Evolutionary conservation across 2,113 vertebrate species (phyloP), one percentile per base, ranked within the genome.

Genomic region (Brienomyrus brachyistius): DNA sequence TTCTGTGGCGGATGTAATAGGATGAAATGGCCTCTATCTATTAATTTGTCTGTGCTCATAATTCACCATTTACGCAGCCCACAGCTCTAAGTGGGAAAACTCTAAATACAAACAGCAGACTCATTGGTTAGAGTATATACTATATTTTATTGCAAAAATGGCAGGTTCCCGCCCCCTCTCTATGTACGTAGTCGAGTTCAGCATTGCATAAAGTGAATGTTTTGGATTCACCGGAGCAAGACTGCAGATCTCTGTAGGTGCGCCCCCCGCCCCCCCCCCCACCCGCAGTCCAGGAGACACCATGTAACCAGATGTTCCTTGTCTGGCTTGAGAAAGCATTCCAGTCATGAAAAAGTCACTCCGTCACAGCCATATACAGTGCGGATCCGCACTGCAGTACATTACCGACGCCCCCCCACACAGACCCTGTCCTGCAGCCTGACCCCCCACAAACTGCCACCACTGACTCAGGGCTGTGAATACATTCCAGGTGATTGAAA

Each of bases 341-440:
- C 86, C 54, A 88, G 52, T 52, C 86, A 45, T 45, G 43, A 62
- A 62, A 87, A 88, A 59, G 86, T 66, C 86, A 62, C 86, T 88
- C 52, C 54, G 47, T 88, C 86, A 88, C 54, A 45, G 86, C 54
- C 8, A 13, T 62, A 59, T 62, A 88, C 54, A 88, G 54, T 88
- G 35, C 86, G 62, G 86, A 87, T 27, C 31, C 27, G 15, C 27
- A 48, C 52, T 35, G 7, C 15, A 23, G 86, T 87, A 56, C 54
- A 56, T 87, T 87, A 87, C 47, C 47, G n/a, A 31, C 15, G 7
- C 19, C 48, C 48, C 40, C 40, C 40, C 40, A 87, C 31, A 87
- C 85, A 59, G 31, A 40, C 10, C 27, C 86, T 66, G 21, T 59
- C 54, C 86, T 47, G 50, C 50, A 35, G 11, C 43, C 35, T 83